Evolutionary conservation across 1,140 invertebrate genomes (phyloP), one percentile per base, ranked within the genome.

Genomic region (Lucilia cuprina): DNA sequence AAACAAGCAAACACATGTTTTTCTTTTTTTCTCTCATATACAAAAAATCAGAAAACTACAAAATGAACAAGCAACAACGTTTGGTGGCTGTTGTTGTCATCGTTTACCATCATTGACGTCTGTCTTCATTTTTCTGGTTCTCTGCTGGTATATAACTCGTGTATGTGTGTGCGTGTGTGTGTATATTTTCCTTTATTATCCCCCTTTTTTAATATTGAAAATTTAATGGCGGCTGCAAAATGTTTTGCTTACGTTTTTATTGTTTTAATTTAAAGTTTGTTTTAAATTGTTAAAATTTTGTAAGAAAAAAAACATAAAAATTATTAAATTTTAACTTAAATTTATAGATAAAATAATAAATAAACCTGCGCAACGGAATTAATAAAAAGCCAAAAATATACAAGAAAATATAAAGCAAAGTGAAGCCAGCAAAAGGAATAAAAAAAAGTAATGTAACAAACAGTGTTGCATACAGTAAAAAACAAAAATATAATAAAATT

Each of bases 161-260:
- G 14, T 60, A 19, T 70, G 1, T 30, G 25, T 30, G 25, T 30
- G 14, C n/a, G 65, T 70, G 1, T 30, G 25, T 30, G 25, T 30
- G 14, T 60, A n/a, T 70, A 19, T 70, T 70, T 35, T 78, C 13
- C 34, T 41, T 10, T 70, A 19, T 10, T 21, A 7, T 9, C 19
- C 65, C 65, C 21, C 19, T 25, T 70, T 70, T n/a, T 70, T 70
- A 8, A n/a, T 47, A 30, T 75, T 75, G 34, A 41, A 47, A 41
- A 78, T 78, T 78, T 41, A 47, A 78, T 78, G 75, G 41, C 75
- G 75, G 75, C 75, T 78, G 75, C 75, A 78, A 19, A 13, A 47
- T 30, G 25, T 30, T 30, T 30, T 30, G 25, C 1, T 30, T 30
- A 30, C 25, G 75, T 78, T 5, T 19, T 78, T 78, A 5, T 78